Evolutionary conservation across 2,113 vertebrate species (phyloP), one percentile per base, ranked within the genome.

Genomic region (Lycocorax pyrrhopterus): DNA sequence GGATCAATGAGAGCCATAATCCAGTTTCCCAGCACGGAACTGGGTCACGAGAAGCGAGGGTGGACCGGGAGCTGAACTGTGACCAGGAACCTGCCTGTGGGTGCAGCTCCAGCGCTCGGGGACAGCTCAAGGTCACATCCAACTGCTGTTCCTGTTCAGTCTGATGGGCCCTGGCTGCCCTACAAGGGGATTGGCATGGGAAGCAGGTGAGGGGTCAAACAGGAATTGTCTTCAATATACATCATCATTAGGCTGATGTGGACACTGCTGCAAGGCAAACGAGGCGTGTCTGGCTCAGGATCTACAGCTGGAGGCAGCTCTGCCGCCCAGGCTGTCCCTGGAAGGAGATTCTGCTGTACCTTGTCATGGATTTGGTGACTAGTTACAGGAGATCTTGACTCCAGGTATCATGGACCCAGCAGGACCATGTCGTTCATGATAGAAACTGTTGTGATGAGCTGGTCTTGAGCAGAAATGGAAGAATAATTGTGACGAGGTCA

Each of bases 101-200:
- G 44, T 47, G 33, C 77, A 73, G 67, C 55, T 88, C 47, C 43
- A 12, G 63, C 0, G 0, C 51, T 44, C 0, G 0, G 43, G 92
- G 81, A 79, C 80, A 49, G 58, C 51, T 53, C 59, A 39, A 43
- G 84, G 93, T 77, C 64, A 13, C 3, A 39, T 17, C 47, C 4
- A 6, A 2, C 35, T 64, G 63, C 71, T 16, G 4, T 55, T 75
- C 55, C 56, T 2, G 5, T 41, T 60, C 51, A 53, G 0, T 33
- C 53, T 47, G 64, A 35, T 30, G 33, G 56, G 33, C 51, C 11
- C 44, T 5, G 9, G 8, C 72, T 51, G 55, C 23, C 67, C 59
- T 44, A 0, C 39, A 18, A 0, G 0, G 0, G 22, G 52, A 2
- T 41, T 30, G 14, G n/a, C 51, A 3, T 2, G 0, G 46, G 27